Evolutionary conservation across 2,113 vertebrate species (phyloP), one percentile per base, ranked within the genome.

Genomic region (Machaerirhynchus nigripectus): DNA sequence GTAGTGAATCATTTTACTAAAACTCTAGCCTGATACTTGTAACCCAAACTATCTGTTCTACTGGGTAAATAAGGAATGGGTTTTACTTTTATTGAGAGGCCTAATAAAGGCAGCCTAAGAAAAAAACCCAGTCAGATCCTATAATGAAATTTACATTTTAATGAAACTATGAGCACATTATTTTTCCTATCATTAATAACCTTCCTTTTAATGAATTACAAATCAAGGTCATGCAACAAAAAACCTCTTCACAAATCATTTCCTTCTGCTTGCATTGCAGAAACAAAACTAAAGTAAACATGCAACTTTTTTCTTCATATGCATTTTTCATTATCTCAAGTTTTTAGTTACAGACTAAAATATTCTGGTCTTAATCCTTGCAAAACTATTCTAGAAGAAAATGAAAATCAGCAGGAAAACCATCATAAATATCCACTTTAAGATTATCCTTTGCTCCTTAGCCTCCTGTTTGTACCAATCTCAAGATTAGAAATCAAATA

Each of bases 61-160:
- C 13, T 65, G 37, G 10, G 18, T 85, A 40, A 73, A n/a, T 84
- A 79, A 70, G 8, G 13, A 79, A 57, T 28, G 10, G 6, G 2
- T 90, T 90, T 83, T 49, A 63, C 27, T 53, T 85, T 75, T 53
- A 63, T 64, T 86, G 64, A 71, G n/a, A 16, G 3, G 6, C 26
- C 16, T 70, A 90, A 90, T 47, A 84, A 87, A 81, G 26, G 39
- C 31, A 78, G 15, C 6, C 52, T 63, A 63, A 63, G 33, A 39
- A 82, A 81, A 61, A 82, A 60, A 44, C 1, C 15, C 37, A 26
- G 44, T 73, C 47, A 94, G 39, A 88, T 82, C 9, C 37, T 55
- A 63, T 50, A 85, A 70, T n/a, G 30, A 92, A 88, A 94, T 96
- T 88, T 88, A 87, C 47, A 92, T 92, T 96, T 92, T 87, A 95